These are phyloP conservation scores for Holothuria glaberrima DNA, from an alignment of 35 echinoderm and acorn worm genomes.

Conservation along the genomic window DNA sequence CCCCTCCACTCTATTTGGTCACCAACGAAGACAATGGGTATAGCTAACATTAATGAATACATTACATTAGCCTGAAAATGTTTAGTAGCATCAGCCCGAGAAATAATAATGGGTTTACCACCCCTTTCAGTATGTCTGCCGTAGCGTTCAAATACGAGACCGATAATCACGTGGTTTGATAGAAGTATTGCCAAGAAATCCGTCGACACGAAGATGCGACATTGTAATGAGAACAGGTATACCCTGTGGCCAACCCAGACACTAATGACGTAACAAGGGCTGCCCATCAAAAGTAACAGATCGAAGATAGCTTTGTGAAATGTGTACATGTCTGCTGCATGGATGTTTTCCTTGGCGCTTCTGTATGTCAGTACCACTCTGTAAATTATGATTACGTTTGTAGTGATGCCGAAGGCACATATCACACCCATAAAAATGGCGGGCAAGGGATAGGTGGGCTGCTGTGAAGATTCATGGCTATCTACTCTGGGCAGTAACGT, in stretches of 20 bases:
- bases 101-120: not conserved
- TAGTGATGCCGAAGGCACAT: not conserved
- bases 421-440: not conserved
- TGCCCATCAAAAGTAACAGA: constrained; percentile 6
- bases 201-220: constrained; percentile 10
- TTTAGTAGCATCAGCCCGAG: not conserved
- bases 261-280: constrained; percentile 36
- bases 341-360: not conserved
- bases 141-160: constrained; percentile 17
- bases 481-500: not conserved
- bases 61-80: constrained; percentile 32
- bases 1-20: constrained; percentile 14
- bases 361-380: not conserved
- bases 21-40: constrained; percentile 14
- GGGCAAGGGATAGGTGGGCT: not conserved
- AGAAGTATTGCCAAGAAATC: constrained; percentile 20
- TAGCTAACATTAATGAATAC: not conserved
- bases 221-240: not conserved
- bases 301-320: constrained; percentile 30
- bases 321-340: not conserved
- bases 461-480: too few species aligned
- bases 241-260: constrained; percentile 1
- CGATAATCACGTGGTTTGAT: constrained; percentile 31
- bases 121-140: not conserved
- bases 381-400: not conserved